Evolutionary conservation across 2,113 vertebrate genomes (phyloP).

Genomic region (Ptilonorhynchus violaceus): DNA sequence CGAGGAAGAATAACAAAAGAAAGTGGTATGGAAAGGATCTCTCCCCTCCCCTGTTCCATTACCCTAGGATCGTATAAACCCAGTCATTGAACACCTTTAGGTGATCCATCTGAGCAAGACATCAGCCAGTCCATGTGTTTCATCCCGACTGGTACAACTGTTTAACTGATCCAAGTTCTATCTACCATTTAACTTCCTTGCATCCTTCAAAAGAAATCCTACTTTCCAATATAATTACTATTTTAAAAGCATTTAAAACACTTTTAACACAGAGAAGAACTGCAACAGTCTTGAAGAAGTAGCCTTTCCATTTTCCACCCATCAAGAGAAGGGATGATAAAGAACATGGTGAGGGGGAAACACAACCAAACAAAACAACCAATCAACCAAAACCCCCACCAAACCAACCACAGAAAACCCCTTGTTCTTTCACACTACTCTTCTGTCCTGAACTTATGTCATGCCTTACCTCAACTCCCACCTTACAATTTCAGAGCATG

Average conservation of each 20-base stretch:
- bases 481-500: not conserved
- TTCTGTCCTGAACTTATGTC: not conserved
- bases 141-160: not conserved
- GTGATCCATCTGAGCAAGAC: not conserved
- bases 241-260: not conserved
- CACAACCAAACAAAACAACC: not conserved
- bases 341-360: rapidly evolving
- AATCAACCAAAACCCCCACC: not conserved
- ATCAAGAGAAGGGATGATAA: not conserved
- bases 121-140: not conserved
- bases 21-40: not conserved
- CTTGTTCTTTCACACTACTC: not conserved
- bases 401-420: not conserved
- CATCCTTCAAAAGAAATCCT: not conserved
- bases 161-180: not conserved
- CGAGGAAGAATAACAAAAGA: not conserved
- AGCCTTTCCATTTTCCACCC: not conserved
- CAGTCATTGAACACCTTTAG: not conserved
- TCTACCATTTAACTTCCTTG: not conserved
- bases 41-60: no score
- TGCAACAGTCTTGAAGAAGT: not conserved
- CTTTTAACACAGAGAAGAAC: not conserved
- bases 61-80: not conserved
- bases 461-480: not conserved
- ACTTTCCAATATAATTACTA: not conserved